These are phyloP conservation scores for Limulus polyphemus DNA, from an alignment of 2,888 invertebrate genomes.

Conservation along the genomic window DNA sequence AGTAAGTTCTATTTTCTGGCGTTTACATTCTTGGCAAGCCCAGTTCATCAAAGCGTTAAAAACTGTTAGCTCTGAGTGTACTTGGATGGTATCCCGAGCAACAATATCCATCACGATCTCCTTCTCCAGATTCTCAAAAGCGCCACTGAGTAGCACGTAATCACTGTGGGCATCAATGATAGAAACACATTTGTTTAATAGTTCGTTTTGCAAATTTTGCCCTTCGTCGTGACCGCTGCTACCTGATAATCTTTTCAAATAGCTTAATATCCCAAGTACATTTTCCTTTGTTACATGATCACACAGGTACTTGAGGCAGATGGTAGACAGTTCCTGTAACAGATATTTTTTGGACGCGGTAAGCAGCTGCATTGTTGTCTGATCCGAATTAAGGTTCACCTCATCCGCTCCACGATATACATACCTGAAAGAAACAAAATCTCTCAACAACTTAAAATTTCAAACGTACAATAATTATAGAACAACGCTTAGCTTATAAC, in stretches of 20 bases:
- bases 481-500: background rate
- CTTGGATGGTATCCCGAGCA: conserved; percentile 52
- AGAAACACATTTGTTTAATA: conserved; percentile 53
- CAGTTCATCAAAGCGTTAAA: conserved; percentile 52
- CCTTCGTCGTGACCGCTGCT: conserved; percentile 6
- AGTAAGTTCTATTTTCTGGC: conserved; percentile 43
- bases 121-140: conserved; percentile 50
- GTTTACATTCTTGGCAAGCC: conserved; percentile 47
- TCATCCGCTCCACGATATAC: conserved; percentile 47
- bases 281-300: conserved; percentile 50
- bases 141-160: conserved; percentile 42
- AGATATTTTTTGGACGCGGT: conserved; percentile 61
- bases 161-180: conserved; percentile 49
- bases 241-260: conserved; percentile 11
- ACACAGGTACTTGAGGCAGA: conserved; percentile 54
- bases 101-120: conserved; percentile 53
- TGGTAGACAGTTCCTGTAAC: conserved; percentile 52
- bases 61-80: conserved; percentile 45
- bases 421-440: conserved; percentile 39
- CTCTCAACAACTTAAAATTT: background rate
- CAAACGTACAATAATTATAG: too few relatives aligned
- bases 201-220: conserved; percentile 43
- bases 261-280: conserved; percentile 52
- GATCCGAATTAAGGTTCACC: conserved; percentile 48
- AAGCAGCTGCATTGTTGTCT: conserved; percentile 54